Evolutionary conservation across 2,797 vertebrate genomes (phyloP).

Genomic region (Spinus olivaceus): DNA sequence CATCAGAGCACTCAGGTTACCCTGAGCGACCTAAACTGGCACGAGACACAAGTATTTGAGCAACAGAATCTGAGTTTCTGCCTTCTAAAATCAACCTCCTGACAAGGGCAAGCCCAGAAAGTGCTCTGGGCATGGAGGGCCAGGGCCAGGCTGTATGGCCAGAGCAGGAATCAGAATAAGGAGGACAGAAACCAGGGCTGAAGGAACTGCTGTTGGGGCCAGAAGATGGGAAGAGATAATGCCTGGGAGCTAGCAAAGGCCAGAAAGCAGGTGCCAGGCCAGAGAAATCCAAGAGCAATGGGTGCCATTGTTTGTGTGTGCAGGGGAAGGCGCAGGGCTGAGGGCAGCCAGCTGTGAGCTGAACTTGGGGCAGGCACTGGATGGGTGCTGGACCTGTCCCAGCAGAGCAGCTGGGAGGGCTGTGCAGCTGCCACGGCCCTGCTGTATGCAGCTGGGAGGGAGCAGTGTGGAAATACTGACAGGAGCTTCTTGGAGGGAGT

Average conservation of each 20-base stretch:
- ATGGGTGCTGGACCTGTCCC: neutral
- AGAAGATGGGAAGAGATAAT: neutral
- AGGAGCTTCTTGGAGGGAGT: neutral
- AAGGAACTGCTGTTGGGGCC: neutral
- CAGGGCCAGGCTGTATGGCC: neutral
- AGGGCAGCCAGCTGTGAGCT: neutral
- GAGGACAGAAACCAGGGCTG: neutral
- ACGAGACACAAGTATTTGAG: neutral
- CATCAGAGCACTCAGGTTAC: neutral
- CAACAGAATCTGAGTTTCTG: neutral
- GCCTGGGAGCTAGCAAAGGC: neutral
- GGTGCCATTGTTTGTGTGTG: neutral
- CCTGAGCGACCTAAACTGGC: neutral
- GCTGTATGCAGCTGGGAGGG: neutral
- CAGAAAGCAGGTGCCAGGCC: neutral
- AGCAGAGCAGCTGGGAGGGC: neutral
- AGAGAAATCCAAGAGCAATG: neutral
- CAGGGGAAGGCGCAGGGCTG: neutral
- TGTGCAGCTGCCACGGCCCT: neutral
- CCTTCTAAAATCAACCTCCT: neutral
- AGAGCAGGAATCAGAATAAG: neutral
- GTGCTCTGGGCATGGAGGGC: neutral
- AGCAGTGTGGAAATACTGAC: neutral
- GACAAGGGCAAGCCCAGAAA: neutral
- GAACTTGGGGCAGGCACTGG: neutral